A percentile compares a stretch with the other conserved stretches of the same genome.
Conservation (phyloP, 2,888 invertebrate species). For the Eudemis profundana region DNA sequence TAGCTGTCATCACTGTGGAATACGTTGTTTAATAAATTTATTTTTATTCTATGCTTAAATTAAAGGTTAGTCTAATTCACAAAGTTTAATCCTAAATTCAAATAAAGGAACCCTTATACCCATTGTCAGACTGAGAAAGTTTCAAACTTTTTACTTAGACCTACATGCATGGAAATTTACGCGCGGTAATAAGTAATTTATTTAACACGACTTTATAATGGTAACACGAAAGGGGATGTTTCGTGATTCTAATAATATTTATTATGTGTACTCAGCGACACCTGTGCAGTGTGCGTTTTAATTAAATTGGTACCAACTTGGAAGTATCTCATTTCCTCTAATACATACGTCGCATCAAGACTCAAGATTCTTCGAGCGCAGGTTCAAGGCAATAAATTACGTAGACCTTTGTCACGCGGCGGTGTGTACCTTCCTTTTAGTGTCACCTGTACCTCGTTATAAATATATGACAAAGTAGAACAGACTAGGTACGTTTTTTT, state of each 20-base stretch:
- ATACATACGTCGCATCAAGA: constrained; percentile 13
- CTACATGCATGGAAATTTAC: background rate
- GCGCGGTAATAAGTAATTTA: background rate
- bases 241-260: background rate
- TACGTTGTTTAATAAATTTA: too few species aligned
- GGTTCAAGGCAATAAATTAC: constrained; percentile 32
- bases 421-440: background rate
- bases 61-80: background rate
- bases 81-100: constrained; percentile 12
- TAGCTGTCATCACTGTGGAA: too few species aligned
- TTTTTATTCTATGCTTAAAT: too few species aligned
- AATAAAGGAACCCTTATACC: background rate
- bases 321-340: constrained; percentile 19
- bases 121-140: background rate
- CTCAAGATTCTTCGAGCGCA: constrained; percentile 12
- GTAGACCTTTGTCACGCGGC: constrained; percentile 31
- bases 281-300: constrained; percentile 28
- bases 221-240: background rate
- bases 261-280: constrained; percentile 6
- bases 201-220: background rate
- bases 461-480: background rate
- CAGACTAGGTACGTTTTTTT: background rate
- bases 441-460: constrained; percentile 2
- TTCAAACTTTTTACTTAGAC: background rate
- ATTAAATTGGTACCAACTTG: constrained; percentile 21